These are phyloP conservation scores for Oceanodroma leucorhoa DNA, from an alignment of 2,797 vertebrate genomes.

Conservation along the genomic window DNA sequence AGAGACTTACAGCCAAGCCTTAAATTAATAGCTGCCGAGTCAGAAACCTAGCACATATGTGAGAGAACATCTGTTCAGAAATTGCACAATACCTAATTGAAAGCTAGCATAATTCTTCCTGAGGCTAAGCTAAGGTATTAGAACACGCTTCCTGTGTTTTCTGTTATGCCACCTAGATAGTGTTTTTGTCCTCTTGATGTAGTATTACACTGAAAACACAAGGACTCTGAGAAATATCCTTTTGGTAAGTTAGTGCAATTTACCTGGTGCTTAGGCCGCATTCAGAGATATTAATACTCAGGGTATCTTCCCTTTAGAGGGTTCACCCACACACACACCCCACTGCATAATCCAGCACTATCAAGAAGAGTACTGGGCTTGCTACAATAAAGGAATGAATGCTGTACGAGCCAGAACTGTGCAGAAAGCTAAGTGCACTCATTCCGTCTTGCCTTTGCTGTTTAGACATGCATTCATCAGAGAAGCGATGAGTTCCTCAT, in stretches of 20 bases:
- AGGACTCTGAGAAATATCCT: neutral
- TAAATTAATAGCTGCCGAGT: neutral
- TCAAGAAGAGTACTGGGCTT: neutral
- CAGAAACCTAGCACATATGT: accelerated
- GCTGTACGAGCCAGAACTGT: neutral
- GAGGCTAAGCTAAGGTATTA: neutral
- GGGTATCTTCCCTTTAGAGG: neutral
- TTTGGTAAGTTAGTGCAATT: neutral
- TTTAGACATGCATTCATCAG: accelerated
- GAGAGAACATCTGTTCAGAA: neutral
- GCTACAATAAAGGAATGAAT: accelerated
- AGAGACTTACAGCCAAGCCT: no score
- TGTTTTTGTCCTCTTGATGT: neutral
- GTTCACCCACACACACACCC: neutral
- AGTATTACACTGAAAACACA: no score
- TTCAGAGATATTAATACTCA: neutral
- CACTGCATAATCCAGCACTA: no score
- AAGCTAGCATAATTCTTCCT: neutral
- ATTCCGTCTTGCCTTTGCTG: neutral
- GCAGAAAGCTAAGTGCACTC: neutral
- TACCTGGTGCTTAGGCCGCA: neutral
- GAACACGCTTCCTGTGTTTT: accelerated
- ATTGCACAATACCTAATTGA: accelerated
- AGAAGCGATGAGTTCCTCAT: neutral
- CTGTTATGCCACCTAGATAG: accelerated